phyloP scores from a whole-genome alignment of 2,888 invertebrate species.

The Cotesia congregata region DNA sequence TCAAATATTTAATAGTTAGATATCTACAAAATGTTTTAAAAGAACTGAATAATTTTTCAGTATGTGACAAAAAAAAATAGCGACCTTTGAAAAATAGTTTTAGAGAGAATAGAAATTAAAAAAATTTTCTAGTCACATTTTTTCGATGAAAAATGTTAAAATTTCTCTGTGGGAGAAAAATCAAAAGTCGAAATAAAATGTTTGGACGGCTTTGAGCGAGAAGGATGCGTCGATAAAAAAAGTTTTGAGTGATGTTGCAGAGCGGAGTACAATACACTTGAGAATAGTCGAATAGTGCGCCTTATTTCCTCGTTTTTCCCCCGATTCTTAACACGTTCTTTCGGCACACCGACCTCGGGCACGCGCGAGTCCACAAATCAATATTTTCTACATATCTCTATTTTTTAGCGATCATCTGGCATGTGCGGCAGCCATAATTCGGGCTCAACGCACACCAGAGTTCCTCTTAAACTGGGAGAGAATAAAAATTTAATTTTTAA shows the following conservation, averaged over 20 bases:
- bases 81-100: too few species aligned
- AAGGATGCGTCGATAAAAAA: background rate
- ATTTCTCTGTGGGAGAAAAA: too few species aligned
- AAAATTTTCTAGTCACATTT: too few species aligned
- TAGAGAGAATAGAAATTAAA: too few species aligned
- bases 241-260: background rate
- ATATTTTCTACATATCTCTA: conserved; percentile 62
- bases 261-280: conserved; percentile 18
- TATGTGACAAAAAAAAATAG: too few species aligned
- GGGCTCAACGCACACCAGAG: background rate
- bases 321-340: conserved; percentile 38
- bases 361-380: conserved; percentile 62
- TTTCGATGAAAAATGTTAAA: too few species aligned
- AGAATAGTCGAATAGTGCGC: conserved; percentile 23
- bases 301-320: conserved; percentile 51
- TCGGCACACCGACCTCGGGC: conserved; percentile 54
- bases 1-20: too few species aligned
- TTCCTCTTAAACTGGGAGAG: background rate
- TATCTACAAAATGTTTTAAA: too few species aligned
- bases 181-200: too few species aligned
- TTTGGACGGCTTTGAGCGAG: background rate
- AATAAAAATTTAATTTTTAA: background rate
- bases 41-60: too few species aligned
- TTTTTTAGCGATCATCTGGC: conserved; percentile 56
- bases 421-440: background rate